A percentile compares a stretch with the other conserved stretches of the same genome.
Conservation (phyloP, 2,113 vertebrate species). For the Tychaedon coryphoeus region DNA sequence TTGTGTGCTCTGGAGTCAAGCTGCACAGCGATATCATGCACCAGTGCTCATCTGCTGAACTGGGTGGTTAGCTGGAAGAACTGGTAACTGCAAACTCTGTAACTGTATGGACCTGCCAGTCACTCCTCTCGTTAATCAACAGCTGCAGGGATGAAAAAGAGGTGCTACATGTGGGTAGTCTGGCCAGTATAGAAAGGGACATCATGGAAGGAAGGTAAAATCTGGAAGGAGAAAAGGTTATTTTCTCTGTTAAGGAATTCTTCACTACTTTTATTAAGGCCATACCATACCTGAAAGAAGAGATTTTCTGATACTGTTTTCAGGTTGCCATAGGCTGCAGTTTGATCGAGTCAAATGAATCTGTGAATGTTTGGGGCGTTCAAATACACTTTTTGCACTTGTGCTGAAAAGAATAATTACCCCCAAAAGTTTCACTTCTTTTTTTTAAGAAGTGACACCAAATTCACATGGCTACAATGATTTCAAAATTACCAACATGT, state of each 20-base stretch:
- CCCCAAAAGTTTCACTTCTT: background rate
- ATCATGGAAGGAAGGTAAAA: background rate
- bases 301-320: background rate
- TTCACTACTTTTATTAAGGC: background rate
- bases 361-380: background rate
- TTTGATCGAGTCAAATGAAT: background rate
- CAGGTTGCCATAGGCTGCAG: background rate
- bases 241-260: background rate
- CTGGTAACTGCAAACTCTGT: background rate
- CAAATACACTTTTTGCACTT: background rate
- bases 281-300: background rate
- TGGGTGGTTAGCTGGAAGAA: background rate
- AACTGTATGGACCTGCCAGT: background rate
- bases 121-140: background rate
- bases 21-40: background rate
- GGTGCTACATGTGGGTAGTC: background rate
- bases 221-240: background rate
- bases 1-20: background rate
- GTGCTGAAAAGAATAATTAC: background rate
- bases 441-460: background rate
- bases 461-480: background rate
- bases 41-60: background rate
- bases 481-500: slow-evolving; percentile 22
- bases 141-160: background rate
- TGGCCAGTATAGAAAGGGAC: background rate